These are phyloP conservation scores for Cassiopea xamachana DNA, from an alignment of 30 jellyfish, hydroid and myxozoan species.

Conservation along the genomic window DNA sequence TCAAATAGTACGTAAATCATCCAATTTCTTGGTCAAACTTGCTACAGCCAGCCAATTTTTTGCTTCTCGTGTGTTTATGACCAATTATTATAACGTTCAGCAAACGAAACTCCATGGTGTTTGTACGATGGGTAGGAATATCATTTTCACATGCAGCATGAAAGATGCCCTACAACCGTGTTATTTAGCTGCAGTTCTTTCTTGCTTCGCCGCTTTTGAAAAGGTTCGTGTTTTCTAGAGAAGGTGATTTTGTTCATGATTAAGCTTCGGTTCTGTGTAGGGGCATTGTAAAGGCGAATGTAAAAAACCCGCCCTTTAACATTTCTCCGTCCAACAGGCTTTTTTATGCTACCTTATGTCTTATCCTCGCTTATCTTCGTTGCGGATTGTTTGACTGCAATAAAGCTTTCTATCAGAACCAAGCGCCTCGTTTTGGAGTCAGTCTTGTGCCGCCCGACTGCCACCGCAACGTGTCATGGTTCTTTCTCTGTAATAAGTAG, in stretches of 20 bases:
- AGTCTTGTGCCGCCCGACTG: conserved; percentile 56
- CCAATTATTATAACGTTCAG: too few relatives aligned
- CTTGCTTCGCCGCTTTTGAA: conserved; percentile 47
- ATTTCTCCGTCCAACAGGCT: conserved; percentile 51
- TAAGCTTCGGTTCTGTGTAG: conserved; percentile 56
- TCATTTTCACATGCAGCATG: not conserved
- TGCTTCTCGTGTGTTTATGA: too few relatives aligned
- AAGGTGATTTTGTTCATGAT: conserved; percentile 42
- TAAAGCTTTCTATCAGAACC: conserved; percentile 49
- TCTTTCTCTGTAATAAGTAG: conserved; percentile 47
- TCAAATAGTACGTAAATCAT: too few relatives aligned
- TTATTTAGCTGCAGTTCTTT: conserved; percentile 2
- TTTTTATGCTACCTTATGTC: conserved; percentile 31
- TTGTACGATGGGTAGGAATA: too few relatives aligned
- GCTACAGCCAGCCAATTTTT: too few relatives aligned
- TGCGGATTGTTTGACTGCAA: conserved; percentile 70
- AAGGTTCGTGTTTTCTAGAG: conserved; percentile 25
- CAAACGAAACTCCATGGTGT: too few relatives aligned
- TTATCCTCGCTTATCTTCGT: conserved; percentile 62
- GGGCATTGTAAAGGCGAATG: conserved; percentile 35
- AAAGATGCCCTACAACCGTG: conserved; percentile 2
- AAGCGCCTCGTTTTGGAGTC: conserved; percentile 89
- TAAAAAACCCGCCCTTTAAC: conserved; percentile 53
- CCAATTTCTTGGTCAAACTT: too few relatives aligned
- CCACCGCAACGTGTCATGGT: conserved; percentile 77